Evolutionary conservation across 2,113 vertebrate genomes (phyloP), one percentile per base, ranked within the genome.

Genomic region (Melanotaenia duboulayi): DNA sequence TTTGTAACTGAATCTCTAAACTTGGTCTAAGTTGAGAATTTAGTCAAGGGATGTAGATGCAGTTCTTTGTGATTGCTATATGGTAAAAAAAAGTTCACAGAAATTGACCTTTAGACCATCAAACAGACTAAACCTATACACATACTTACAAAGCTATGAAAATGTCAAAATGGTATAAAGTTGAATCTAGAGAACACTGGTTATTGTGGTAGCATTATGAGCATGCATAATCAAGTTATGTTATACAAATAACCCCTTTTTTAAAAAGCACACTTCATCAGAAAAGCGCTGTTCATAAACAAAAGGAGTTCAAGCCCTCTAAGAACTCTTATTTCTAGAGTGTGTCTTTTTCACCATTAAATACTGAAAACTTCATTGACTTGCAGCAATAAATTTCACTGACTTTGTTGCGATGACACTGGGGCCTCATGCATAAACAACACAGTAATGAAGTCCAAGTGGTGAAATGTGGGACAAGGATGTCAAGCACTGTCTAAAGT

Each of bases 401-500:
- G 2, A 23, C 39, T 65, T 49, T 28, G 25, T 61, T 42, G 24
- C 17, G 0, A 40, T 54, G 35, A 22, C 14, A 58, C 23, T 55
- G 0, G n/a, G 65, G 32, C 48, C 35, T 68, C 58, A 40, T 37
- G 20, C 14, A 54, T 58, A 76, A 79, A 78, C 49, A 81, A 24
- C 46, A 24, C 11, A 58, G 22, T 71, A 71, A 80, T 50, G 55
- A 19, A 20, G 4, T 72, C 63, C 78, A 70, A 73, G 52, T 64
- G 74, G 55, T 22, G 24, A 50, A 24, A 44, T 59, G 19, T 24
- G 32, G 52, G 24, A 20, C n/a, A 24, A 61, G 11, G 39, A 66
- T 50, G 57, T 78, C 49, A 20, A 28, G 25, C 4, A 6, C 19
- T 52, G 25, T 25, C 54, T 32, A 48, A 22, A 73, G 24, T 57